Conservation (phyloP, 2,888 invertebrate genomes). For the Harpalus rufipes region DNA sequence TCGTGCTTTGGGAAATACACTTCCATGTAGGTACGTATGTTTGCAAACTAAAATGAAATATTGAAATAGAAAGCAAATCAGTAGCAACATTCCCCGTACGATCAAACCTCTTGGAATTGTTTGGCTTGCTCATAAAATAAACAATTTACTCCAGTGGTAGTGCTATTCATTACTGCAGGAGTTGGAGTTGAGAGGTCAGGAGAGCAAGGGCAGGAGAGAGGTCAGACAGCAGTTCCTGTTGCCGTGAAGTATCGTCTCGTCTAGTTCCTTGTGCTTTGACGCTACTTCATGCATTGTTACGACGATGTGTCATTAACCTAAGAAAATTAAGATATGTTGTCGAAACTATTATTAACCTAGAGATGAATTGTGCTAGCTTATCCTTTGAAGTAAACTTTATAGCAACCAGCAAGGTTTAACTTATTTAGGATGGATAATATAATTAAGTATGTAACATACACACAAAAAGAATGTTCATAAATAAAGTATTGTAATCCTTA, state of each 20-base stretch:
- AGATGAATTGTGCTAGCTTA: background rate
- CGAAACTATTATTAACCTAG: background rate
- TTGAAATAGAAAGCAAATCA: background rate
- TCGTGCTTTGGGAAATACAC: no score
- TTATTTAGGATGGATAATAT: background rate
- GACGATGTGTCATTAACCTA: background rate
- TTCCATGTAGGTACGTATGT: background rate
- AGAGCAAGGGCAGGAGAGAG: background rate
- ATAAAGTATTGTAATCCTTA: no score
- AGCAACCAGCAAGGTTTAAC: no score
- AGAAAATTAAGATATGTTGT: background rate
- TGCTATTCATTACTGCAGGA: background rate
- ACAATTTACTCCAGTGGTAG: constrained; percentile 1
- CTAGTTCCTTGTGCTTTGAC: background rate
- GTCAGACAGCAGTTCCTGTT: background rate
- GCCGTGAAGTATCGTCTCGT: background rate
- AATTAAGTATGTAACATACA: no score
- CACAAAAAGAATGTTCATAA: no score
- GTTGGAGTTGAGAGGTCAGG: background rate
- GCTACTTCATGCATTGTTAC: background rate
- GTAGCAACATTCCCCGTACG: background rate
- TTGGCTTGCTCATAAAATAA: constrained; percentile 1
- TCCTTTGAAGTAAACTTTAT: background rate
- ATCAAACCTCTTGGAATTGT: constrained; percentile 2
- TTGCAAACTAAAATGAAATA: background rate